A percentile compares a stretch with the other conserved stretches of the same genome.
phyloP scores from a whole-genome alignment of 2,113 vertebrate species.

The Lamprologus sp. region DNA sequence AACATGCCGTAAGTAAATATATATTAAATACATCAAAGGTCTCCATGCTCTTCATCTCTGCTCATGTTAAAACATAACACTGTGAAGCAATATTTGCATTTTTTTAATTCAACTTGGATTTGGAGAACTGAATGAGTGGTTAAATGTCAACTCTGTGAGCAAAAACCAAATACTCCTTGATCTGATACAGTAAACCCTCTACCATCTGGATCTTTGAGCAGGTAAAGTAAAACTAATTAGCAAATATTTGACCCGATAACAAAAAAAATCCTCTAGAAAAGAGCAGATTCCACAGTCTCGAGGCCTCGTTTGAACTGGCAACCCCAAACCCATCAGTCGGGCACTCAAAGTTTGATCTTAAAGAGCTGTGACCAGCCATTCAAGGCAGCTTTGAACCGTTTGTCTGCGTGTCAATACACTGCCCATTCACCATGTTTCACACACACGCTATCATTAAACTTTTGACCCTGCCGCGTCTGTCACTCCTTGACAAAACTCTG shows the following conservation, averaged over 20 bases:
- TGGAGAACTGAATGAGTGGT: neutral
- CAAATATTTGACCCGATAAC: constrained; percentile 34
- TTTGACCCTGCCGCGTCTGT: constrained; percentile 48
- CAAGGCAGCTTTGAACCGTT: constrained; percentile 11
- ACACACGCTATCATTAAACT: constrained; percentile 41
- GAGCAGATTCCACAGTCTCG: neutral
- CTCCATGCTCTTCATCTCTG: neutral
- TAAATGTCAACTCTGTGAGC: constrained; percentile 7
- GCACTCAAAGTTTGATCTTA: neutral
- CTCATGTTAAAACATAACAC: neutral
- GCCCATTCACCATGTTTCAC: neutral
- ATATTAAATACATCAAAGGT: neutral
- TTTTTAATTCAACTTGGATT: neutral
- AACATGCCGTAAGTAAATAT: neutral
- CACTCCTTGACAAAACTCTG: constrained; percentile 19
- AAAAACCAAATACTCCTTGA: constrained; percentile 35
- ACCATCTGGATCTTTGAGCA: constrained; percentile 29
- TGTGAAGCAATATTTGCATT: neutral
- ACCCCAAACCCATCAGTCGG: neutral
- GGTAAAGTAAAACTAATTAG: constrained; percentile 9
- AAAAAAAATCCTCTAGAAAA: neutral
- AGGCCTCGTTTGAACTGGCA: neutral
- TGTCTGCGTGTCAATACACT: constrained; percentile 39
- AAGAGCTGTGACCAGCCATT: constrained; percentile 45
- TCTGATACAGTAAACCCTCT: neutral